Evolutionary conservation across 2,113 vertebrate species (phyloP), one percentile per base, ranked within the genome.

Genomic region (Sinocyclocheilus anshuiensis): DNA sequence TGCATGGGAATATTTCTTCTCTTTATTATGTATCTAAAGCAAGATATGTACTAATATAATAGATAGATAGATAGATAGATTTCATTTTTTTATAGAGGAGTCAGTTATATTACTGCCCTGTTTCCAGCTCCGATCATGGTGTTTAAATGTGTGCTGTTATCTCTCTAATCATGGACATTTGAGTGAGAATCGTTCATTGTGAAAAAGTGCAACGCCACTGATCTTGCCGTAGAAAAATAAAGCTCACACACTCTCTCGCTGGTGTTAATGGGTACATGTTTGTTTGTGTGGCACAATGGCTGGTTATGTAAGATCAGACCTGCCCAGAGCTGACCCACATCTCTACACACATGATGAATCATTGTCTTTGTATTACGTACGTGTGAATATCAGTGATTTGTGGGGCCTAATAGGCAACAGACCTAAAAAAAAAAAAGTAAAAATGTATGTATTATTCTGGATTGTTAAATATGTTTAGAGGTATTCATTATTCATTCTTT

Each of bases 221-320:
- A 50, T 36, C 48, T 77, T 81, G 85, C 71, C 67, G 24, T 55
- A 57, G n/a, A 77, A 45, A 45, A 10, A 45, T 10, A 45, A 45
- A 45, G 42, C n/a, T 53, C 50, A 74, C n/a, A 7, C 16, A 11
- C 15, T 57, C 22, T 84, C 55, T 69, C 55, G 13, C n/a, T 22
- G 18, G 26, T 76, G 63, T 84, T 36, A 74, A 72, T 83, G 26
- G 42, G 59, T 59, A 39, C 20, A 20, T 87, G 15, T 29, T 48
- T 45, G 50, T 65, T 45, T 81, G 83, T 80, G 33, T 39, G 80
- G 84, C 84, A 88, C 50, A 86, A 79, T 78, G 69, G 76, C 65
- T 33, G 80, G 53, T 74, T 86, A 82, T 71, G 84, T 72, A 88
- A 86, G 65, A 86, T 29, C 22, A 18, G 78, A 85, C 79, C 80